A percentile compares a stretch with the other conserved stretches of the same genome.
phyloP scores from a whole-genome alignment of 2,113 vertebrate genomes.

The Caranx melampygus region DNA sequence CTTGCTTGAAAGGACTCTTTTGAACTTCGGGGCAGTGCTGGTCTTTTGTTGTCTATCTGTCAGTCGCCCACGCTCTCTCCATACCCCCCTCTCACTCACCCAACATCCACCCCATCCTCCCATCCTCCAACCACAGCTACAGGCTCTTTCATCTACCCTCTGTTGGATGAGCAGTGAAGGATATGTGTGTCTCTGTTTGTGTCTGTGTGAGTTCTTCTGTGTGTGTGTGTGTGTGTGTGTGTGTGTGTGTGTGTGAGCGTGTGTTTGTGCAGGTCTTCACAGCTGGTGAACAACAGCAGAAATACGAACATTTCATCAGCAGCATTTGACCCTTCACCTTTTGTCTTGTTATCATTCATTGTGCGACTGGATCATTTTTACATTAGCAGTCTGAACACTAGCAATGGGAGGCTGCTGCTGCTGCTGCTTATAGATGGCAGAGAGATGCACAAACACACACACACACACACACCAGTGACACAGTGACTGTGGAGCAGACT shows the following conservation, averaged over 20 bases:
- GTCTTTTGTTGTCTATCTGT: slow-evolving; percentile 70
- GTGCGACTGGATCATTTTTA: slow-evolving; percentile 14
- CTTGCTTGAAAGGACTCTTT: slow-evolving; percentile 70
- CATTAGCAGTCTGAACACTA: slow-evolving; percentile 48
- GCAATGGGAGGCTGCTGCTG: not conserved
- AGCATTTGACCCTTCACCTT: slow-evolving; percentile 63
- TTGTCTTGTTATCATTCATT: slow-evolving; percentile 49
- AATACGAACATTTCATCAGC: slow-evolving; percentile 39
- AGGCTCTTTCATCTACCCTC: slow-evolving; percentile 55
- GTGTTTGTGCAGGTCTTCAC: not conserved
- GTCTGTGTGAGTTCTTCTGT: not conserved
- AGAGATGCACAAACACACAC: not conserved
- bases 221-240: slow-evolving; percentile 26
- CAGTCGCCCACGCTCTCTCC: slow-evolving; percentile 36
- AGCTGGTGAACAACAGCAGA: slow-evolving; percentile 18
- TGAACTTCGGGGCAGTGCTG: slow-evolving; percentile 65
- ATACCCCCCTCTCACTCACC: slow-evolving; percentile 30
- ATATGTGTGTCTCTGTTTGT: slow-evolving; percentile 1
- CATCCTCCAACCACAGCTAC: slow-evolving; percentile 61
- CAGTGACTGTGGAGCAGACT: not conserved
- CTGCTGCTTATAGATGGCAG: slow-evolving; percentile 13
- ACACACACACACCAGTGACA: not conserved
- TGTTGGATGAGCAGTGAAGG: slow-evolving; percentile 23
- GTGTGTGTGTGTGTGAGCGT: slow-evolving; percentile 1
- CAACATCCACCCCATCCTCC: slow-evolving; percentile 52